Percentiles rank a stretch among this genome's conserved stretches.
Evolutionary conservation across 2,113 vertebrate genomes (phyloP).

Genomic region (Candoia aspera): DNA sequence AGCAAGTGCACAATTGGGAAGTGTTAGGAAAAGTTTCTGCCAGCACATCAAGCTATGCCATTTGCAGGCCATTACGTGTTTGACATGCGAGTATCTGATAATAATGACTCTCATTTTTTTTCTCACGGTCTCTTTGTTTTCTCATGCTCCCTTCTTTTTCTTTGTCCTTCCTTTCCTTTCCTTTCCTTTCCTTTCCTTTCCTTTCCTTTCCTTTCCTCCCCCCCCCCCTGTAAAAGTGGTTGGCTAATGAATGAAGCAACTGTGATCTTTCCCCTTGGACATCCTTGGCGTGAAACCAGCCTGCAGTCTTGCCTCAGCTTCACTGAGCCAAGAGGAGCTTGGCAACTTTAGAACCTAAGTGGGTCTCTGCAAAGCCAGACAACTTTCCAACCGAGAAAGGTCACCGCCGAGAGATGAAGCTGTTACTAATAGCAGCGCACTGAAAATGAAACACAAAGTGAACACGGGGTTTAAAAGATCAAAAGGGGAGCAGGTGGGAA

Average conservation of each 20-base stretch:
- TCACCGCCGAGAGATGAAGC: not conserved
- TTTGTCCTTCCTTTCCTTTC: no score
- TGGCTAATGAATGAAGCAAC: conserved; percentile 22
- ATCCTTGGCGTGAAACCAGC: conserved; percentile 33
- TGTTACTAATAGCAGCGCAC: no score
- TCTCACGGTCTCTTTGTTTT: no score
- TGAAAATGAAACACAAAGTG: no score
- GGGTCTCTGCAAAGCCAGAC: conserved; percentile 1
- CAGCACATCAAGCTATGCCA: conserved; percentile 47
- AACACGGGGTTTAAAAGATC: no score
- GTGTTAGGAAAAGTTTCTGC: conserved; percentile 70
- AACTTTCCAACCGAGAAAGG: not conserved
- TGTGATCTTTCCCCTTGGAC: conserved; percentile 30
- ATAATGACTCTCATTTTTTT: not conserved
- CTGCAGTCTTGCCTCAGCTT: not conserved
- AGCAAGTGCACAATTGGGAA: conserved; percentile 70
- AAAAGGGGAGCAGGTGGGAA: no score
- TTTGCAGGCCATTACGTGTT: conserved; percentile 63
- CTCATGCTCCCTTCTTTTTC: no score
- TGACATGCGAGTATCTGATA: conserved; percentile 33
- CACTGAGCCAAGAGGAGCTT: no score
- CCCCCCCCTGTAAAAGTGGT: not conserved
- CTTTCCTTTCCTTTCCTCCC: not conserved
- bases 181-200: no score
- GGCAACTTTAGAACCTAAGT: not conserved